Base-by-base conservation (phyloP, 1,140 invertebrate species). In the Tetragonula clypearis region DNA sequence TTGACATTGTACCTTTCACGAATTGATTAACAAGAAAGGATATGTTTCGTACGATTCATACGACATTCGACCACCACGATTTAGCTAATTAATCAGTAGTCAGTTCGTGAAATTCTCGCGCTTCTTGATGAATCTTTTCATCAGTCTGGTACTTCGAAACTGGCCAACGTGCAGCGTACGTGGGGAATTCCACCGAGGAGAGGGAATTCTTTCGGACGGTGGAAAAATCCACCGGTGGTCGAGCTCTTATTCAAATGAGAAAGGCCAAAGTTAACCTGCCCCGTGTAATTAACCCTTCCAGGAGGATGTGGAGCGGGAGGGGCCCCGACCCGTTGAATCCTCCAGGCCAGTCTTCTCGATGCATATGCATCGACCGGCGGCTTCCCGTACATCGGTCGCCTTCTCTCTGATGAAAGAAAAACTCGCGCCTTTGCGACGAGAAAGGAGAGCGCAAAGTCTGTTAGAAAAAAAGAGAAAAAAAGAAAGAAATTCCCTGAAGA, bases 251-350 rank as follows among this genome's bases (percentile, higher is more conserved):
- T 75, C 21, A 82, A 82, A 71, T 62, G 78, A 41, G 41, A 12
- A 66, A 72, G 21, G 56, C 21, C 35, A 53, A 62, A 74, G 41
- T 62, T 77, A 56, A 82, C 35, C 76, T 30, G 41, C 41, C 72
- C 73, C 69, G 75, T 66, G 75, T 85, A 88, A 86, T 88, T 82
- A 85, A 88, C 85, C 41, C 68, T 75, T 81, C 35, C 35, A 35
- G 55, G 26, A 35, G 41, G 30, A 55, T 35, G 55, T 49, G 21
- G 35, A 66, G 72, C 30, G 23, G 30, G 23, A 23, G 60, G 23
- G 60, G 23, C 8, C 5, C 35, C 26, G 1, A 30, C 15, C 21
- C 12, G 3, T 60, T 11, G 15, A 49, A 60, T 71, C 26, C 12
- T n/a, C 55, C 55, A 21, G 14, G 8, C 41, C 6, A 49, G 21